Base-by-base conservation (phyloP, 2,113 vertebrate species). In the Scomber colias region DNA sequence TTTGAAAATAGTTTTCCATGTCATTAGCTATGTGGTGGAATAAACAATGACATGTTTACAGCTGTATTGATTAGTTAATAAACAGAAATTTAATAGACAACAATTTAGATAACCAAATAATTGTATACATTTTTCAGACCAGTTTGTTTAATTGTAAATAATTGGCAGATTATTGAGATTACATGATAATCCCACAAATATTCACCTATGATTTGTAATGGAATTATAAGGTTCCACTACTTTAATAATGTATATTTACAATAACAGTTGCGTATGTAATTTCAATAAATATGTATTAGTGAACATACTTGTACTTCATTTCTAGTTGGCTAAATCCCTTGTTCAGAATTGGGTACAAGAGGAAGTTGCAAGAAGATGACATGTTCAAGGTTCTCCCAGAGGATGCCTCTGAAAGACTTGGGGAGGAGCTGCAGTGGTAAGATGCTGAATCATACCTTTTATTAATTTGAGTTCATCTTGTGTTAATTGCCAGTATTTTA, bases 251-350 rank as follows among this genome's bases (percentile, higher is more conserved):
- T 35, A 35, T 35, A 35, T 35, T 6, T 35, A 35, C 31, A 35
- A 6, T 6, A 35, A 35, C 31, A 35, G 31, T 6, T 35, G 35
- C 35, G 10, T 9, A 40, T 40, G 35, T 53, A 5, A 56, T 16
- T 54, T 54, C 27, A 31, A 5, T 15, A 27, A 17, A 46, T 65
- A n/a, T 59, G 21, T 48, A 13, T 15, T 27, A 27, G 27, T 79
- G 9, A 62, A 27, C 35, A 13, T 35, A n/a, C 4, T 15, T 50
- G 1, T 55, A 16, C 4, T 71, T 73, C 49, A 0, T 40, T 14
- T 82, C 84, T 79, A 98, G 97, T 84, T 98, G 97, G 97, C 89
- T 98, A 69, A 97, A 97, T 85, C 97, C 97, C 31, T 90, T 98
- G 88, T 97, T 98, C 93, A 93, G 93, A 88, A 91, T 74, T 1